A percentile compares a stretch with the other conserved stretches of the same genome.
Conservation (phyloP, 2,113 vertebrate genomes). For the Ondatra zibethicus region DNA sequence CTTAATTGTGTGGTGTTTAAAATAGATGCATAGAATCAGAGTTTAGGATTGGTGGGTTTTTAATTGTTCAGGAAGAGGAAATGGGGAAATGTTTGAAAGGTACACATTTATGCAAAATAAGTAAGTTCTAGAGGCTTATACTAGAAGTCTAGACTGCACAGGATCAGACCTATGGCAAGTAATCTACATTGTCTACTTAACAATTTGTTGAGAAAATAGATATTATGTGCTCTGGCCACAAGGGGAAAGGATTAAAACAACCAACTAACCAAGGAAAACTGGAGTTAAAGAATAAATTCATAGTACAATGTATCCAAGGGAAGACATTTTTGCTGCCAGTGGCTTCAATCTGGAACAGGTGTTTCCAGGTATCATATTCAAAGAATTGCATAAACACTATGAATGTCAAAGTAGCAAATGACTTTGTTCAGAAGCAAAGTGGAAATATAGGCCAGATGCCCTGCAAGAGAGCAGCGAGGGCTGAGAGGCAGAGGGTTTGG, state of each 20-base stretch:
- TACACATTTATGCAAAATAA: background rate
- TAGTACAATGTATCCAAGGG: no score
- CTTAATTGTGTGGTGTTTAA: background rate
- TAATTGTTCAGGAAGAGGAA: background rate
- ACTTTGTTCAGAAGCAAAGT: background rate
- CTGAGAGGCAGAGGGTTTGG: background rate
- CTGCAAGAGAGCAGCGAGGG: background rate
- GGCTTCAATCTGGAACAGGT: background rate
- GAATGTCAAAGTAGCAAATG: background rate
- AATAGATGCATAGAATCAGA: background rate
- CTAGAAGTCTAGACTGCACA: background rate
- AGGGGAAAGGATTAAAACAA: background rate
- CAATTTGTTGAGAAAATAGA: background rate
- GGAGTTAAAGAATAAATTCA: background rate
- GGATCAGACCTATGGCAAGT: background rate
- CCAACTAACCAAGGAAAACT: background rate
- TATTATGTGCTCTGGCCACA: background rate
- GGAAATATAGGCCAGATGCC: background rate
- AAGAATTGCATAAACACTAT: background rate
- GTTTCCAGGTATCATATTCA: background rate
- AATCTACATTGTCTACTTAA: background rate
- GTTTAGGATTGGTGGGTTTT: no score
- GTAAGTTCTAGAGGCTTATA: background rate
- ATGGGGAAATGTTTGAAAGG: background rate
- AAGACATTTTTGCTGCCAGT: background rate